Evolutionary conservation across 2,797 vertebrate species (phyloP).

Genomic region (Molossus alvarezi): DNA sequence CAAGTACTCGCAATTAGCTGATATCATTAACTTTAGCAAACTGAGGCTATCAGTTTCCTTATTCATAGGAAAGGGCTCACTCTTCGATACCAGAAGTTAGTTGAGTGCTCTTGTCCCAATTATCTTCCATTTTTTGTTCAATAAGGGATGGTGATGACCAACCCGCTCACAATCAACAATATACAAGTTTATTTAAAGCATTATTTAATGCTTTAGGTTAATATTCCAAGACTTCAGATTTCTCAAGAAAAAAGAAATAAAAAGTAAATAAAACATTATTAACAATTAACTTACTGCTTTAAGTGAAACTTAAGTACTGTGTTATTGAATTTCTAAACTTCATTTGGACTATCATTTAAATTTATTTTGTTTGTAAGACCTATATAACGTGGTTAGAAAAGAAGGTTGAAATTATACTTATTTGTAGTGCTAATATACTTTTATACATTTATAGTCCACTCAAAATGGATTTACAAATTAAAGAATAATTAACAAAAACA

Average conservation of each 20-base stretch:
- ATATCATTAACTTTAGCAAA: background rate
- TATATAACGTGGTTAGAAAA: background rate
- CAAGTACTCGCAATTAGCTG: background rate
- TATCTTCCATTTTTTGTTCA: background rate
- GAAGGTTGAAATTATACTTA: background rate
- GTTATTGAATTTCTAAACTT: background rate
- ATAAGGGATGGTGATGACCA: background rate
- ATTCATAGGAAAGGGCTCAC: background rate
- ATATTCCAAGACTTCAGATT: background rate
- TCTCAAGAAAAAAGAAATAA: background rate
- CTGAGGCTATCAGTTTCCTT: background rate
- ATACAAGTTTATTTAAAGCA: background rate
- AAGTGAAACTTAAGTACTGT: background rate
- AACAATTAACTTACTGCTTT: background rate
- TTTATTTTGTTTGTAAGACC: background rate
- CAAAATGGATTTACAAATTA: background rate
- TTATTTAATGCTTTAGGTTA: background rate
- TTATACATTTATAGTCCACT: background rate
- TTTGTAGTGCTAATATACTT: background rate
- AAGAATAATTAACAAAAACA: background rate
- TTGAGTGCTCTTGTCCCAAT: background rate
- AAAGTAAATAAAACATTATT: background rate
- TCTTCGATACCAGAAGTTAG: background rate
- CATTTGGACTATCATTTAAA: slow-evolving; percentile 6
- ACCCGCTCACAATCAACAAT: background rate